phyloP scores from a whole-genome alignment of 2,113 vertebrate species.

The Phylloscopus trochilus region DNA sequence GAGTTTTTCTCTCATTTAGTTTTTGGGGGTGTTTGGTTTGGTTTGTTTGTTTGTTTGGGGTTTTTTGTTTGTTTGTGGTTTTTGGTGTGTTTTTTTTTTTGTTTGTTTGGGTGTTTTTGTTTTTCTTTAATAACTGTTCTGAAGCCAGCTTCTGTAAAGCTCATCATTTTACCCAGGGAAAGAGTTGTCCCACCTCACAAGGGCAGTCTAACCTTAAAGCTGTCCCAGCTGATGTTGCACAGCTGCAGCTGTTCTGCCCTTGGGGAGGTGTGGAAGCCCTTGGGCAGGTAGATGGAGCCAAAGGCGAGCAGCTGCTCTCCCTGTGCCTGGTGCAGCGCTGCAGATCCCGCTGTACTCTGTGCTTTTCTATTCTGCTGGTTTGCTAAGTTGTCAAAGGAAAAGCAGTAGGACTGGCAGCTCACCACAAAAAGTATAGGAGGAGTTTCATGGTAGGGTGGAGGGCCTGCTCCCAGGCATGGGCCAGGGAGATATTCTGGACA shows the following conservation, averaged over 20 bases:
- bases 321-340: background rate
- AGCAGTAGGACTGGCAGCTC: background rate
- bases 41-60: too few relatives aligned
- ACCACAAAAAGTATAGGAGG: background rate
- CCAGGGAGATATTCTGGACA: background rate
- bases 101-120: too few relatives aligned
- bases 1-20: accelerated
- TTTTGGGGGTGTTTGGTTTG: background rate
- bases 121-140: background rate
- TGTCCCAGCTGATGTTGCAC: background rate
- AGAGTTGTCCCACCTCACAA: background rate
- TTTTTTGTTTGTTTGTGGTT: too few relatives aligned
- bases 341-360: accelerated
- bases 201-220: background rate
- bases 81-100: too few relatives aligned
- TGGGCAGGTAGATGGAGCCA: accelerated
- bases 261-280: accelerated
- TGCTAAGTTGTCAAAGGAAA: background rate
- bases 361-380: background rate
- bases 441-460: background rate
- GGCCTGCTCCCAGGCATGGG: background rate
- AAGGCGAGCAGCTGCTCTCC: accelerated
- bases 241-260: background rate
- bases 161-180: background rate
- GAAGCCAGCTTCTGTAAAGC: background rate